Conservation (phyloP, 1,140 invertebrate genomes). For the Drosophila gunungcola region DNA sequence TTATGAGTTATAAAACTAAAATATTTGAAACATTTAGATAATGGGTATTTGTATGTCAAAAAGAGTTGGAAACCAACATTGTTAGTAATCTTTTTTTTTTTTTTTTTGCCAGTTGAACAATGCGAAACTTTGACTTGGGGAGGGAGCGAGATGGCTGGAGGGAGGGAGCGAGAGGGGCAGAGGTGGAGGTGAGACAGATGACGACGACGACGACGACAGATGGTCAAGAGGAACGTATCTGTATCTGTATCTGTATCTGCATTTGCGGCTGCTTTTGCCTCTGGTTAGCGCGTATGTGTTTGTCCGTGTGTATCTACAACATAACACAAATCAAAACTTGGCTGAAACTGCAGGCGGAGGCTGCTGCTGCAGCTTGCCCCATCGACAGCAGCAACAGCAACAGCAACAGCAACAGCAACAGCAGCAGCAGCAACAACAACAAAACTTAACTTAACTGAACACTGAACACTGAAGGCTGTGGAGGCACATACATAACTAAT, state of each 20-base stretch:
- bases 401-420: conserved; percentile 42
- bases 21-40: not conserved
- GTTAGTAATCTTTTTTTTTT: not conserved
- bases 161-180: not conserved
- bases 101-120: conserved; percentile 14
- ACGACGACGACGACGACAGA: conserved; percentile 46
- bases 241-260: conserved; percentile 38
- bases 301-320: conserved; percentile 54
- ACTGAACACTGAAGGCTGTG: conserved; percentile 48
- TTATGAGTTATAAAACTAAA: not conserved
- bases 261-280: conserved; percentile 28
- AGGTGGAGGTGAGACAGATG: conserved; percentile 34
- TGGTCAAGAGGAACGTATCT: conserved; percentile 63
- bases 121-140: conserved; percentile 12
- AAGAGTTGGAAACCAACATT: conserved; percentile 11
- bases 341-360: conserved; percentile 63
- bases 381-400: conserved; percentile 42
- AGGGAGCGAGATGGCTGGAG: conserved; percentile 9
- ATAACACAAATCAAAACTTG: conserved; percentile 78
- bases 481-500: conserved; percentile 80
- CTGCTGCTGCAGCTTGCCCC: conserved; percentile 31
- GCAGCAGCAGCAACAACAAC: conserved; percentile 44
- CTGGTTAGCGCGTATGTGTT: conserved; percentile 11
- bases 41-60: conserved; percentile 1
- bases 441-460: conserved; percentile 30